Evolutionary conservation across 2,888 invertebrate species (phyloP).

Genomic region (Clanis bilineata): DNA sequence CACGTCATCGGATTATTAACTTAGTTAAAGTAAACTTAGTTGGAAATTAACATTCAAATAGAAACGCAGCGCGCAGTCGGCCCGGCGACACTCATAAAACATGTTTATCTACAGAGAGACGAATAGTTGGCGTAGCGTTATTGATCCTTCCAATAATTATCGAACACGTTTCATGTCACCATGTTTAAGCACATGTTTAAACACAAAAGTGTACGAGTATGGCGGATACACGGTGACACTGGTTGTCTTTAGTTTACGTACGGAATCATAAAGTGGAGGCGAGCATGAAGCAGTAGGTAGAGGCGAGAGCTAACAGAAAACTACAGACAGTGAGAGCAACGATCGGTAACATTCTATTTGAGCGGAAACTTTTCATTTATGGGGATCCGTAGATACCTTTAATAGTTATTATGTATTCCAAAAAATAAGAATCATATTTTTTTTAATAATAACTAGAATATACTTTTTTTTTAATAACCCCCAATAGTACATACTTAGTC

Average conservation of each 20-base stretch:
- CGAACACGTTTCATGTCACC: slow-evolving; percentile 81
- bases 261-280: slow-evolving; percentile 70
- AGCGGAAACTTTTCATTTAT: slow-evolving; percentile 28
- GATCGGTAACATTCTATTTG: slow-evolving; percentile 35
- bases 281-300: slow-evolving; percentile 65
- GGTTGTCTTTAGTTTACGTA: slow-evolving; percentile 75
- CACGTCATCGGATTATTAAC: slow-evolving; percentile 37
- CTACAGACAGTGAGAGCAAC: slow-evolving; percentile 57
- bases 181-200: slow-evolving; percentile 72
- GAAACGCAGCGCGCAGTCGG: slow-evolving; percentile 64
- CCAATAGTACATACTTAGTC: too few relatives aligned
- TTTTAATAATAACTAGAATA: too few relatives aligned
- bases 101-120: slow-evolving; percentile 68
- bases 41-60: slow-evolving; percentile 77
- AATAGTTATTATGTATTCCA: too few relatives aligned
- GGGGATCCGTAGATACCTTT: slow-evolving; percentile 40
- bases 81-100: slow-evolving; percentile 69
- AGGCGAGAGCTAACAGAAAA: slow-evolving; percentile 76
- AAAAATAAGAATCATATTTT: too few relatives aligned
- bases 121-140: slow-evolving; percentile 76
- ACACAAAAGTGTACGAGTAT: slow-evolving; percentile 71
- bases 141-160: slow-evolving; percentile 83
- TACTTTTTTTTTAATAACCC: too few relatives aligned
- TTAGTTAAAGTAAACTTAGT: slow-evolving; percentile 64
- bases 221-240: slow-evolving; percentile 60